Percentiles rank a stretch among this genome's conserved stretches.
These are phyloP conservation scores for Panthera leo DNA, from an alignment of 2,113 vertebrate species.

Conservation along the genomic window DNA sequence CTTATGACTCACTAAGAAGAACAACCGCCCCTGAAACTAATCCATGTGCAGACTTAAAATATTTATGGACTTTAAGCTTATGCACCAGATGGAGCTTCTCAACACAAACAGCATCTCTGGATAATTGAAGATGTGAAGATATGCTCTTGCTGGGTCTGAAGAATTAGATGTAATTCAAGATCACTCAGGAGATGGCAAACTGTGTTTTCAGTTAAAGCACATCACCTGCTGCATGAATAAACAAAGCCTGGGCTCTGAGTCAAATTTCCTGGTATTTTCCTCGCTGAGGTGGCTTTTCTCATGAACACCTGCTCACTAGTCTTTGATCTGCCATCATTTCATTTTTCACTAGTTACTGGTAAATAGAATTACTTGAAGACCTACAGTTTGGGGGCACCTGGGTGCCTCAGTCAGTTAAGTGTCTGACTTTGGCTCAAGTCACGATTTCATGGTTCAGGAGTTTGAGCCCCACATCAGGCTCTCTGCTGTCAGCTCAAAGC, in stretches of 20 bases:
- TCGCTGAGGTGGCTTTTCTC: constrained; percentile 11
- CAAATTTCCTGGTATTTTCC: background rate
- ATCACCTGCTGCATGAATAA: constrained; percentile 48
- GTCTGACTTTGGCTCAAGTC: too few species aligned
- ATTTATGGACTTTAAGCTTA: constrained; percentile 45
- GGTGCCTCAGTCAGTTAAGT: too few species aligned
- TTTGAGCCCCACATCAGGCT: too few species aligned
- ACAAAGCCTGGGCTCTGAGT: background rate
- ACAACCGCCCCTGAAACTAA: constrained; percentile 29
- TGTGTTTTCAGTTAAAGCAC: background rate
- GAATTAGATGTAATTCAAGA: constrained; percentile 59
- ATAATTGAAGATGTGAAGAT: constrained; percentile 52
- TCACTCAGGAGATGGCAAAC: constrained; percentile 22
- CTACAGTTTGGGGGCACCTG: background rate
- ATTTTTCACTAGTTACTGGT: background rate
- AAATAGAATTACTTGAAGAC: background rate
- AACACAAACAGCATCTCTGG: constrained; percentile 8
- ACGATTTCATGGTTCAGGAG: too few species aligned
- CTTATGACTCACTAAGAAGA: background rate
- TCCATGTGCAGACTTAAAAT: background rate
- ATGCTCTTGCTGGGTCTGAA: background rate
- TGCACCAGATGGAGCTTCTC: constrained; percentile 58
- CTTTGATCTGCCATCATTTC: background rate
- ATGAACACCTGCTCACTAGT: constrained; percentile 6
- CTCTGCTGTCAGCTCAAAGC: too few species aligned